phyloP scores from a whole-genome alignment of 2,888 invertebrate species.

The Augochlorella aurata region DNA sequence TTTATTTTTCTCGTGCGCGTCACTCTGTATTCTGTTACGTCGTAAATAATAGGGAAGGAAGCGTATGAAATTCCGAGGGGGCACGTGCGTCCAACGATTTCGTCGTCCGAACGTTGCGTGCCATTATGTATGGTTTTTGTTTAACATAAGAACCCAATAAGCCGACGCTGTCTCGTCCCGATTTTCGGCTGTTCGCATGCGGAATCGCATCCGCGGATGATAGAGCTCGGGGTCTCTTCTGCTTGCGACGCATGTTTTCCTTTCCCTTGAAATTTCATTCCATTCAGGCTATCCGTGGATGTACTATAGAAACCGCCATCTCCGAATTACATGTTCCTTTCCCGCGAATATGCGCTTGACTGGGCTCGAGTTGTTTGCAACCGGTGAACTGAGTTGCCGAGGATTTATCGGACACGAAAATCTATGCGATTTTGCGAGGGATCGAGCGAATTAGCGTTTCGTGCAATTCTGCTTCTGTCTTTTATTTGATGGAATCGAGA shows the following conservation, averaged over 20 bases:
- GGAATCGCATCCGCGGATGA: not conserved
- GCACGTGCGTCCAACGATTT: constrained; percentile 74
- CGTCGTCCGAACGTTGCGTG: constrained; percentile 64
- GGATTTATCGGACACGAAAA: not conserved
- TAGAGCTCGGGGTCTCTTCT: not conserved
- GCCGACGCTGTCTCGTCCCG: not conserved
- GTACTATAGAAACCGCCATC: not conserved
- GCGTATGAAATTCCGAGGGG: constrained; percentile 45
- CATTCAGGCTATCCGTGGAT: not conserved
- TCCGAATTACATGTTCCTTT: not conserved
- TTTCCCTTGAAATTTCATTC: constrained; percentile 31
- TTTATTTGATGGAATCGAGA: too few species aligned
- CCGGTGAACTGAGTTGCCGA: not conserved
- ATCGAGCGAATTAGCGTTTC: too few species aligned
- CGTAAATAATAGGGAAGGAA: constrained; percentile 48
- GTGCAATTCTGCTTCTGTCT: too few species aligned
- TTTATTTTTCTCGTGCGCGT: constrained; percentile 11
- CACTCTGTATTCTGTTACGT: constrained; percentile 13
- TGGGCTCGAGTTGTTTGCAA: not conserved
- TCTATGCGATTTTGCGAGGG: not conserved
- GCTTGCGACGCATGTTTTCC: constrained; percentile 24
- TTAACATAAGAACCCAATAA: constrained; percentile 74
- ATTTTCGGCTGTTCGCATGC: constrained; percentile 12
- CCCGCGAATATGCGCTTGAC: not conserved
- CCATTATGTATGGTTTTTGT: constrained; percentile 75